Percentiles rank a stretch among this genome's conserved stretches.
Conservation (phyloP, 2,888 invertebrate genomes). For the Cryptophagus acutangulus region DNA sequence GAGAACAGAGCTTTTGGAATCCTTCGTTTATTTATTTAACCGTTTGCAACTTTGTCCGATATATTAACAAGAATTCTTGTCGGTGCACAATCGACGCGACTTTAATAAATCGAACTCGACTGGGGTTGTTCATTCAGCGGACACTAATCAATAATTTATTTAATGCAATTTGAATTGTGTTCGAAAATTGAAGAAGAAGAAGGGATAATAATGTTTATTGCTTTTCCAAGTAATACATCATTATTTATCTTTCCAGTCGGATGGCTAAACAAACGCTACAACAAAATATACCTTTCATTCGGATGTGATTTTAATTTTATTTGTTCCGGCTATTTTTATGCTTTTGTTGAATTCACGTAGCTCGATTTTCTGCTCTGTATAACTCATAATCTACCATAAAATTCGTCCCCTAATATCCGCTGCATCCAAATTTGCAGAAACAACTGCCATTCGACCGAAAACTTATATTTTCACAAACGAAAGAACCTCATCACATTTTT, state of each 20-base stretch:
- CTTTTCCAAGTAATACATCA: slow-evolving; percentile 35
- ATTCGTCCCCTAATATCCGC: slow-evolving; percentile 1
- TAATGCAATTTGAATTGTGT: slow-evolving; percentile 16
- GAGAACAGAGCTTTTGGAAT: slow-evolving; percentile 31
- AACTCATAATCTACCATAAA: slow-evolving; percentile 13
- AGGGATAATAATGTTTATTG: neutral
- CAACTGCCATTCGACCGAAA: neutral
- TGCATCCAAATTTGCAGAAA: neutral
- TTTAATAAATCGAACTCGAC: too few species aligned
- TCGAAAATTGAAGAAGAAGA: slow-evolving; percentile 5
- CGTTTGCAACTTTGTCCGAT: slow-evolving; percentile 28
- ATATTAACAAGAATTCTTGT: slow-evolving; percentile 29
- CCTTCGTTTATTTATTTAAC: slow-evolving; percentile 33
- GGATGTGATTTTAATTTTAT: slow-evolving; percentile 38
- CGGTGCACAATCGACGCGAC: too few species aligned
- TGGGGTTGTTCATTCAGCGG: too few species aligned
- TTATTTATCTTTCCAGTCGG: slow-evolving; percentile 40
- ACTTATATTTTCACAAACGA: too few species aligned
- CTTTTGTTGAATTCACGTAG: slow-evolving; percentile 17
- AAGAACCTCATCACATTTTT: too few species aligned
- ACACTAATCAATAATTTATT: slow-evolving; percentile 7
- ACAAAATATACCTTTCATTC: slow-evolving; percentile 36
- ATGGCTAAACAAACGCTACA: slow-evolving; percentile 27
- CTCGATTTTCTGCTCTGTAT: slow-evolving; percentile 23
- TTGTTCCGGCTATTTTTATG: slow-evolving; percentile 28